Evolutionary conservation across 2,888 invertebrate genomes (phyloP).

Genomic region (Dinocampus coccinellae): DNA sequence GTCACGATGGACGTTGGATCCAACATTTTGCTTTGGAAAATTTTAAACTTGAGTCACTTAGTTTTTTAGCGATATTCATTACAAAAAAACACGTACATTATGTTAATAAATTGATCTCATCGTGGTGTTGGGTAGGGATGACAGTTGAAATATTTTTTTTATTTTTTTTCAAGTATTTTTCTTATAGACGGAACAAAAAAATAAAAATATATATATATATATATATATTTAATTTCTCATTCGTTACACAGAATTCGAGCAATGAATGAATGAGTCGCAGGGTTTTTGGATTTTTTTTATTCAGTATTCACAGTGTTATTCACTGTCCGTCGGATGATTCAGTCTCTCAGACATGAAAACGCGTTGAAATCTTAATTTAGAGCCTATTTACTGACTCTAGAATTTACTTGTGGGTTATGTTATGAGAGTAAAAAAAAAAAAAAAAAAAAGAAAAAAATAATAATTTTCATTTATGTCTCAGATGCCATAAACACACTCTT

Average conservation of each 20-base stretch:
- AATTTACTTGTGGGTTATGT: not conserved
- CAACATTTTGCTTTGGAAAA: conserved; percentile 45
- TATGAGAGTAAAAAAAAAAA: not conserved
- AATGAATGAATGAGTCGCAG: not conserved
- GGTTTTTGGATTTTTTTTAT: not conserved
- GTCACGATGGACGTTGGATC: conserved; percentile 52
- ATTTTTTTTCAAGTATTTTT: not conserved
- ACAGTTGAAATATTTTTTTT: not conserved
- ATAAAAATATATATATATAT: too few species aligned
- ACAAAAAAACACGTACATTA: not conserved
- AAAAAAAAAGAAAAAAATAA: not conserved
- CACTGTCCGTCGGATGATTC: conserved; percentile 10
- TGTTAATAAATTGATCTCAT: not conserved
- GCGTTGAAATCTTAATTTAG: conserved; percentile 6
- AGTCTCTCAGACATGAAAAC: not conserved
- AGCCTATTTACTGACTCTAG: conserved; percentile 2
- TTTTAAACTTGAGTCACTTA: conserved; percentile 38
- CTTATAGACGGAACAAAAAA: not conserved
- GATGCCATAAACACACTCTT: not conserved
- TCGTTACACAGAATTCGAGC: not conserved
- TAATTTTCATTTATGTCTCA: not conserved
- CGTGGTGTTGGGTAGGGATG: not conserved
- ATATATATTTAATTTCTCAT: not conserved
- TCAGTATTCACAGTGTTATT: not conserved
- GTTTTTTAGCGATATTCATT: conserved; percentile 11